phyloP scores from a whole-genome alignment of 2,113 vertebrate species.

The Archocentrus centrarchus region DNA sequence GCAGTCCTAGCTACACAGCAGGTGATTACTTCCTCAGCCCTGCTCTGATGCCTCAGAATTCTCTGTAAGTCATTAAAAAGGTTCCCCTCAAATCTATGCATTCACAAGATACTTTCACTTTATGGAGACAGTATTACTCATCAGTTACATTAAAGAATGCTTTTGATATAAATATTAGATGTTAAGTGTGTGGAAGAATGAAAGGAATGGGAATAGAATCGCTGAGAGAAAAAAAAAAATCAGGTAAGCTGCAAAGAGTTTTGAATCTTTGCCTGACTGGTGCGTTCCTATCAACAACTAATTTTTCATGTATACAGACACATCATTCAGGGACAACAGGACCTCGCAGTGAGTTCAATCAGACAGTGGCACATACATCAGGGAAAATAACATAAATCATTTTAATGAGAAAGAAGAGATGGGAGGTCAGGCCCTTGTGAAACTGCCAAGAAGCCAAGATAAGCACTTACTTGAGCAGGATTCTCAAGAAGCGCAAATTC shows the following conservation, averaged over 20 bases:
- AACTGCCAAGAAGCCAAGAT: not conserved
- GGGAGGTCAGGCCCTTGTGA: not conserved
- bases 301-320: slow-evolving; percentile 39
- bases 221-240: not conserved
- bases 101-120: slow-evolving; percentile 40
- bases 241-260: slow-evolving; percentile 9
- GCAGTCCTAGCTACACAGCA: not conserved
- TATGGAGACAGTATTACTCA: slow-evolving; percentile 27
- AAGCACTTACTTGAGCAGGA: not conserved
- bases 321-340: slow-evolving; percentile 31
- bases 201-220: not conserved
- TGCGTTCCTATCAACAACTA: slow-evolving; percentile 14
- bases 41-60: not conserved
- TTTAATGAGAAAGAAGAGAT: not conserved
- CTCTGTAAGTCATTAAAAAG: slow-evolving; percentile 34
- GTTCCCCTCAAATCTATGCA: not conserved
- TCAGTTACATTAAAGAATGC: slow-evolving; percentile 12
- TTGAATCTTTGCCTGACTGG: slow-evolving; percentile 30
- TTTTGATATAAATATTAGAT: slow-evolving; percentile 21
- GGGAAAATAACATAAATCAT: slow-evolving; percentile 29
- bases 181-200: slow-evolving; percentile 2
- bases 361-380: slow-evolving; percentile 25
- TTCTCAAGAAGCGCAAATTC: not conserved
- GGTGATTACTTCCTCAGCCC: not conserved
- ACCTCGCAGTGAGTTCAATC: slow-evolving; percentile 27